phyloP scores from a whole-genome alignment of 2,797 vertebrate genomes.

The Aulostomus chinensis region DNA sequence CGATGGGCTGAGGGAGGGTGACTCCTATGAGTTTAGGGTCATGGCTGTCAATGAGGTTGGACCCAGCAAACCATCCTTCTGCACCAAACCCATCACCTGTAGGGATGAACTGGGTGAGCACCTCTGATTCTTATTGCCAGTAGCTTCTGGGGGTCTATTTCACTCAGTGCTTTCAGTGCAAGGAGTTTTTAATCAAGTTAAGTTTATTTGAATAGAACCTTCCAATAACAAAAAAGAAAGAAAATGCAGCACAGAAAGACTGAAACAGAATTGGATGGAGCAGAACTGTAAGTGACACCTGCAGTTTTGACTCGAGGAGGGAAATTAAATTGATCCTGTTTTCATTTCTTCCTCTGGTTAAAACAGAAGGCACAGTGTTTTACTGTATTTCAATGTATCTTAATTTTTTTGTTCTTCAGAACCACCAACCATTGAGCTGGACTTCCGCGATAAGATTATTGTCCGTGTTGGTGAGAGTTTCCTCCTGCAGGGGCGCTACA shows the following conservation, averaged over 20 bases:
- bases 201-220: not conserved
- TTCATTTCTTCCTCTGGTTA: too few relatives aligned
- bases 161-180: too few relatives aligned
- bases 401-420: constrained; percentile 72
- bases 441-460: constrained; percentile 94
- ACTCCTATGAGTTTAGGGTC: constrained; percentile 93
- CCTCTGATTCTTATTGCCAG: not conserved
- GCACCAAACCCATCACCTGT: constrained; percentile 95
- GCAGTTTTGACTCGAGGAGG: too few relatives aligned
- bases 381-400: not conserved
- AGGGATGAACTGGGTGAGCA: constrained; percentile 92
- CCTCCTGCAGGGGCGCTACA: constrained; percentile 90
- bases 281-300: too few relatives aligned
- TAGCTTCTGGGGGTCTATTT: too few relatives aligned
- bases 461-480: constrained; percentile 93
- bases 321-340: too few relatives aligned
- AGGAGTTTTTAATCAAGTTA: too few relatives aligned
- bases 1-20: constrained; percentile 92
- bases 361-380: too few relatives aligned
- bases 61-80: constrained; percentile 94
- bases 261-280: too few relatives aligned
- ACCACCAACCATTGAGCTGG: constrained; percentile 94
- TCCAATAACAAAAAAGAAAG: too few relatives aligned
- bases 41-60: constrained; percentile 94
- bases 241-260: too few relatives aligned